Evolutionary conservation across 2,797 vertebrate species (phyloP).

Genomic region (Eupleurogrammus muticus): DNA sequence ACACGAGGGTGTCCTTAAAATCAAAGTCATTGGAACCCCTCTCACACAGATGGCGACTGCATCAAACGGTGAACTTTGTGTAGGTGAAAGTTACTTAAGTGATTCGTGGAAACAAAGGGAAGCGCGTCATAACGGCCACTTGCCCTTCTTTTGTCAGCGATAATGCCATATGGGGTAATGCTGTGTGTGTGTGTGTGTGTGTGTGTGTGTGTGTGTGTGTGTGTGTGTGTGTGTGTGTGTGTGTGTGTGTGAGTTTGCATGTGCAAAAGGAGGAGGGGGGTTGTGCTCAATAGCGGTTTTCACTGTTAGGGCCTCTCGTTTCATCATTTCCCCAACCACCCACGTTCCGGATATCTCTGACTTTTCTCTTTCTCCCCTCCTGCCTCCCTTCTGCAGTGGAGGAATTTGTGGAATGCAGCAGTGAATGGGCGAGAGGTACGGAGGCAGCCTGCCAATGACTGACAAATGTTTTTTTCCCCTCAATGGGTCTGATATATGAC

Average conservation of each 20-base stretch:
- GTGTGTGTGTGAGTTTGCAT: not conserved
- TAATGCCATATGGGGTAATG: constrained; percentile 54
- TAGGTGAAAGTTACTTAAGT: constrained; percentile 36
- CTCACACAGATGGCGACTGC: not conserved
- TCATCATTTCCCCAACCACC: constrained; percentile 66
- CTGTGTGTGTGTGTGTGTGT: not conserved
- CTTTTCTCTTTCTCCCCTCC: constrained; percentile 19
- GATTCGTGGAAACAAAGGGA: constrained; percentile 23
- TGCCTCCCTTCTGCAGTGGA: constrained; percentile 9
- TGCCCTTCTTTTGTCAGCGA: constrained; percentile 50
- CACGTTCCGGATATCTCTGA: constrained; percentile 55
- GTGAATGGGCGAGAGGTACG: constrained; percentile 41
- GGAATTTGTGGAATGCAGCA: constrained; percentile 69
- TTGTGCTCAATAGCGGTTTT: constrained; percentile 44
- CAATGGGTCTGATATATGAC: not conserved
- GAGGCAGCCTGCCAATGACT: constrained; percentile 34
- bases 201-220: not conserved
- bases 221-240: not conserved
- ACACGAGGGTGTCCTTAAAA: too few species aligned
- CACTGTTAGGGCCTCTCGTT: constrained; percentile 29
- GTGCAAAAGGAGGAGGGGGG: not conserved
- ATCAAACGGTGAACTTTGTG: constrained; percentile 19
- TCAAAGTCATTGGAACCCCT: too few species aligned
- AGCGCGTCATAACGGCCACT: constrained; percentile 42
- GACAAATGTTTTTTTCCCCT: not conserved